These are phyloP conservation scores for Meloidogyne hapla DNA, from an alignment of 1,140 invertebrate species.

Conservation along the genomic window DNA sequence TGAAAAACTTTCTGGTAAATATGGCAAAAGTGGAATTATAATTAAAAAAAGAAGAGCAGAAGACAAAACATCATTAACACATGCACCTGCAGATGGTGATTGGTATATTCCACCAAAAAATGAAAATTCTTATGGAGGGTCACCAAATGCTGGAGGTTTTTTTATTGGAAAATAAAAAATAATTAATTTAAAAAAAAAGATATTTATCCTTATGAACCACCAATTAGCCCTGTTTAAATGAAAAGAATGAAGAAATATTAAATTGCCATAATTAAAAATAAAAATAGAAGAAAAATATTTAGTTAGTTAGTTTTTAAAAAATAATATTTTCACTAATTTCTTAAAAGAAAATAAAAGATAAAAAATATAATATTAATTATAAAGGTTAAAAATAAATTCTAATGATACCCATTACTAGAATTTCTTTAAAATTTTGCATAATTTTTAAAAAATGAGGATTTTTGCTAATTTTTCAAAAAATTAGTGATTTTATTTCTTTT, in stretches of 20 bases:
- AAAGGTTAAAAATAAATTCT: too few species aligned
- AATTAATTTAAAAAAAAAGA: constrained; percentile 25
- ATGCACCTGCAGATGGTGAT: constrained; percentile 21
- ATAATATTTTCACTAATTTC: too few species aligned
- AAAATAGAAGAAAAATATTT: background rate
- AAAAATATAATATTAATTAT: too few species aligned
- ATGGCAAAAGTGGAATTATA: constrained; percentile 21
- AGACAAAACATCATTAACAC: background rate
- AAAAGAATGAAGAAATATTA: background rate
- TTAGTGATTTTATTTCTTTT: too few species aligned
- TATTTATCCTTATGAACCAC: constrained; percentile 54
- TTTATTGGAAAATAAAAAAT: background rate
- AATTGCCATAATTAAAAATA: constrained; percentile 10
- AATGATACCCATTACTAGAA: too few species aligned
- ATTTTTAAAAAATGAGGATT: too few species aligned
- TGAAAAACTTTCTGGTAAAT: constrained; percentile 17
- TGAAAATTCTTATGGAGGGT: constrained; percentile 52
- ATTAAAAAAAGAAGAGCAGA: constrained; percentile 14
- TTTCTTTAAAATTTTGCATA: too few species aligned
- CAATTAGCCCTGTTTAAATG: constrained; percentile 30
- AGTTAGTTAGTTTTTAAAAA: background rate
- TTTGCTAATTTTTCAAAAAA: too few species aligned
- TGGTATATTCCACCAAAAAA: constrained; percentile 51
- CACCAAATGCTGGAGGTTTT: constrained; percentile 49
- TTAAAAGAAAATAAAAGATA: too few species aligned